Base-by-base conservation (phyloP, 2,888 invertebrate species). In the Margaritifera margaritifera region DNA sequence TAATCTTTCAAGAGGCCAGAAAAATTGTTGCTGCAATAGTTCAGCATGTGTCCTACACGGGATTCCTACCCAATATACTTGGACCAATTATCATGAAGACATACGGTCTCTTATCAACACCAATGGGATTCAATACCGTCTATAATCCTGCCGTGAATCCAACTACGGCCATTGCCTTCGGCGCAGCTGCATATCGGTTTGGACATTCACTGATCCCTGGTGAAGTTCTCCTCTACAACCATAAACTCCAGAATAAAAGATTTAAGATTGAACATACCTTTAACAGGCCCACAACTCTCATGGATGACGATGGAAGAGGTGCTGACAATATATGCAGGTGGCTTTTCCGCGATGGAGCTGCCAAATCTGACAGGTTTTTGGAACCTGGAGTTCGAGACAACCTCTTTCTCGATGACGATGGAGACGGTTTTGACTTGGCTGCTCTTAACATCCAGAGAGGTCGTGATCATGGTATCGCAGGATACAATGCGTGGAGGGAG, bases 51-150 rank as follows among this genome's bases (percentile, higher is more conserved):
- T 80, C 86, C n/a, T 90, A 86, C 78, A 83, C 78, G 62, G 89
- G 90, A 72, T 90, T 84, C 67, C 90, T 98, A 66, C 98, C 98
- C 11, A 68, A 97, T 65, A 91, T 98, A 61, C 92, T 98, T 20
- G 96, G 97, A 11, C 96, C 95, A 94, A 95, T 95, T 82, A 95
- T 95, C 22, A 94, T 97, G 72, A 95, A 95, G 83, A 91, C 96
- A 6, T 97, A 97, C 87, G 96, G 95, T 8, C 90, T 98, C 66
- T 96, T 95, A 80, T 92, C 97, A 6, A 88, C 94, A 79, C 93
- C 94, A 0, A 94, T 95, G 84, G 95, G 96, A 0, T 96, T 96
- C 88, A 57, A 69, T 55, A 72, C 77, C 64, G 80, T 77, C 19
- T 83, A 83, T 60, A 72, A 81, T 60, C 69, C 71, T 1, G 56